Conservation (phyloP, 1,140 invertebrate genomes). For the Sipha flava region DNA sequence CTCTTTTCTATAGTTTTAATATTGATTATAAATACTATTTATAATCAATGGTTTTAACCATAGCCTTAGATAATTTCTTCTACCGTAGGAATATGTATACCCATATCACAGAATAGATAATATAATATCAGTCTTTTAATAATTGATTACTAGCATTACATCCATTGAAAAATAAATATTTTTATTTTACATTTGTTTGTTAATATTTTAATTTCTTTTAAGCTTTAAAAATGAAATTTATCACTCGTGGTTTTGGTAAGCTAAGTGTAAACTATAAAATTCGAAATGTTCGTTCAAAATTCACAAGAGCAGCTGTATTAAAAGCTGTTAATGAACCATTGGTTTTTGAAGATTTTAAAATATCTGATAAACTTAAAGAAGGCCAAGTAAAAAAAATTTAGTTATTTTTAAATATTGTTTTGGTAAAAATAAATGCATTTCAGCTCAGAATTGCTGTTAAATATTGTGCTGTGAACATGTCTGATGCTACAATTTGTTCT, state of each 20-base stretch:
- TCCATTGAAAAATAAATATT: no score
- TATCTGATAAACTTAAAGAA: slow-evolving; percentile 40
- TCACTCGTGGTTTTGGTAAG: not conserved
- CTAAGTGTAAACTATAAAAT: not conserved
- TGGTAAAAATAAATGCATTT: not conserved
- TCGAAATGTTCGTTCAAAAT: slow-evolving; percentile 1
- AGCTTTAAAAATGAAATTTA: not conserved
- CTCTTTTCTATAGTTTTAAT: no score
- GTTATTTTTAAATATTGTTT: not conserved
- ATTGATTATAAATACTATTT: no score
- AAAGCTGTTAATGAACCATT: slow-evolving; percentile 46
- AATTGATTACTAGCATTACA: no score
- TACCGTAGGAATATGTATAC: no score
- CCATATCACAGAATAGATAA: no score
- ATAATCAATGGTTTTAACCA: no score
- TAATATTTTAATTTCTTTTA: no score
- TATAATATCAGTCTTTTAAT: no score
- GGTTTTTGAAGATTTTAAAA: slow-evolving; percentile 44
- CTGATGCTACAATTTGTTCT: slow-evolving; percentile 48
- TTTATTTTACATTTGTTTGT: no score
- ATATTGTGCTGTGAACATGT: slow-evolving; percentile 53
- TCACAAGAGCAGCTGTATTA: slow-evolving; percentile 44
- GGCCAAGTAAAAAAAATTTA: slow-evolving; percentile 42
- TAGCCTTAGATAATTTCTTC: no score
- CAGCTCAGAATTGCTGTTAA: slow-evolving; percentile 52